Percentiles rank a stretch among this genome's conserved stretches.
These are phyloP conservation scores for Menidia beryllina DNA, from an alignment of 2,113 vertebrate species.

Conservation along the genomic window DNA sequence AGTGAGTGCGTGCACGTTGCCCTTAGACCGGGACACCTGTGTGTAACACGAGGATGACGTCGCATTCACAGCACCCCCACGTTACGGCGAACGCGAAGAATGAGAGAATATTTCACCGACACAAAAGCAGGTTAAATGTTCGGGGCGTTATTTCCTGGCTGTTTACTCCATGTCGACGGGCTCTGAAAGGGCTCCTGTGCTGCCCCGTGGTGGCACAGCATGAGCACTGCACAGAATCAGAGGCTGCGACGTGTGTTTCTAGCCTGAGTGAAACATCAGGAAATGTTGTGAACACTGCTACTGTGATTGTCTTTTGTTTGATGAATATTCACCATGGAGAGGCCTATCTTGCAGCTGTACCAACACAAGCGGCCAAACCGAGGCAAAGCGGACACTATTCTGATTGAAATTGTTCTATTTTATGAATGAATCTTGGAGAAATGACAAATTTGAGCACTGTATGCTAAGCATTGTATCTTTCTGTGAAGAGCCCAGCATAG, in stretches of 20 bases:
- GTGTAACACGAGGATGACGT: conserved; percentile 8
- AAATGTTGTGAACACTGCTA: neutral
- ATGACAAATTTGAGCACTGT: neutral
- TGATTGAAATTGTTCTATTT: neutral
- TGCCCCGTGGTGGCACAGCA: conserved; percentile 60
- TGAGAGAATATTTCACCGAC: conserved; percentile 53
- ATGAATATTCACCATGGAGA: neutral
- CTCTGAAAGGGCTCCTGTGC: conserved; percentile 26
- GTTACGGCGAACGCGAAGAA: conserved; percentile 32
- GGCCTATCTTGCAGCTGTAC: neutral
- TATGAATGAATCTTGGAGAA: neutral
- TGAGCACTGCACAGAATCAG: conserved; percentile 25
- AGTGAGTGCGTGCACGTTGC: conserved; percentile 15
- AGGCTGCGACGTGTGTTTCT: neutral
- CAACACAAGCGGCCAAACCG: neutral
- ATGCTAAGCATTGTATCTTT: neutral
- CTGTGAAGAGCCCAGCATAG: conserved; percentile 11
- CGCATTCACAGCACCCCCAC: conserved; percentile 54
- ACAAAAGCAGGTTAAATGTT: conserved; percentile 59
- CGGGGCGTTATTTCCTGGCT: conserved; percentile 52
- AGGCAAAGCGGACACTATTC: neutral
- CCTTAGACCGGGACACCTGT: conserved; percentile 12
- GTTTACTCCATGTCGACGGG: conserved; percentile 29
- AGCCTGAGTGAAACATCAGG: neutral
- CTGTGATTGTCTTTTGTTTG: neutral